These are phyloP conservation scores for Sclerurus mexicanus DNA, from an alignment of 2,113 vertebrate genomes.

Conservation along the genomic window DNA sequence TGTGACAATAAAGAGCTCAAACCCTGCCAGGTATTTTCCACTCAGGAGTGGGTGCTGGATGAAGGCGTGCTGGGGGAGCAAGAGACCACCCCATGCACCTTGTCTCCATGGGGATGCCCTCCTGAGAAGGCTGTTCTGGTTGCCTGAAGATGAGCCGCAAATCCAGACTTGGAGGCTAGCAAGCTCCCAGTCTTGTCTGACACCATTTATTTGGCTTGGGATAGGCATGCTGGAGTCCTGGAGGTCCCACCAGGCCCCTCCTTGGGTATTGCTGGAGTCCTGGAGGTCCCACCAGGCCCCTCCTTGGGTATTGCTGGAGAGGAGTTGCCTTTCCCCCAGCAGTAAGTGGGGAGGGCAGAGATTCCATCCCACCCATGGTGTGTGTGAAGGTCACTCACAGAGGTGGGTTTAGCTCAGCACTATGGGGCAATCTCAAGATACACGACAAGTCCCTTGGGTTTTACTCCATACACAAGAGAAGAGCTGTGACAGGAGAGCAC, in stretches of 20 bases:
- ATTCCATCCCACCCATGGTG: background rate
- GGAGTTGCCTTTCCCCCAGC: background rate
- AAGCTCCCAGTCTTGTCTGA: background rate
- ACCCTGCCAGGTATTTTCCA: background rate
- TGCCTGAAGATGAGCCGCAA: background rate
- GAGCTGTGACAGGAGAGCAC: background rate
- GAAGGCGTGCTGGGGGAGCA: background rate
- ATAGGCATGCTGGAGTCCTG: background rate
- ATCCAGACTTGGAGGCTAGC: background rate
- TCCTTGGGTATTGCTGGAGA: background rate
- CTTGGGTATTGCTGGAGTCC: background rate
- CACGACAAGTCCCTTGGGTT: background rate
- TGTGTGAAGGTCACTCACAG: background rate
- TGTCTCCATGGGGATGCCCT: background rate
- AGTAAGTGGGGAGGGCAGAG: background rate
- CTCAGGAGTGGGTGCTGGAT: background rate
- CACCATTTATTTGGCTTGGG: background rate
- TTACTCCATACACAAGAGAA: background rate
- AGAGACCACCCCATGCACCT: background rate
- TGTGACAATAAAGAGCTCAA: background rate
- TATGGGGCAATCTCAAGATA: background rate
- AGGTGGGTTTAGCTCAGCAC: background rate
- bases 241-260: background rate
- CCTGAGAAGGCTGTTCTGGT: background rate
- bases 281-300: background rate